These are phyloP conservation scores for Palythoa grandiflora DNA, from an alignment of 92 coral and sea anemone genomes.

Conservation along the genomic window DNA sequence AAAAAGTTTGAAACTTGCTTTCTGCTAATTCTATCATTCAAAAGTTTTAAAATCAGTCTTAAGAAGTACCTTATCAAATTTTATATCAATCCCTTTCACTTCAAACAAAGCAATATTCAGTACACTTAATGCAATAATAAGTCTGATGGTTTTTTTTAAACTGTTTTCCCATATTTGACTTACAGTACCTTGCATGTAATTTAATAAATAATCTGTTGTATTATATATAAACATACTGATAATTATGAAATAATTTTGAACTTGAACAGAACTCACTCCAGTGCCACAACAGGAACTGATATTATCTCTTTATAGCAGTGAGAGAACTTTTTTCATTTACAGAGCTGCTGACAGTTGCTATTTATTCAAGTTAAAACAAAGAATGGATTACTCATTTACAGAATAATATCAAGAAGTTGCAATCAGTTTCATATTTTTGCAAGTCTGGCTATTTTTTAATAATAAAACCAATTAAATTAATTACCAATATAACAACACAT, in stretches of 20 bases:
- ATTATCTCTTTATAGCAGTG: conserved; percentile 11
- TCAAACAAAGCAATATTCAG: too few species aligned
- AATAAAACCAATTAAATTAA: not conserved
- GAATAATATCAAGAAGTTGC: conserved; percentile 2
- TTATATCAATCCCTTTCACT: too few species aligned
- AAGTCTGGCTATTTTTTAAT: not conserved
- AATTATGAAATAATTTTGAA: conserved; percentile 2
- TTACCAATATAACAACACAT: conserved; percentile 2
- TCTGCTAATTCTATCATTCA: too few species aligned
- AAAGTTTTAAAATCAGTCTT: too few species aligned
- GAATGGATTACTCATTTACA: not conserved
- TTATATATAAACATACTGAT: not conserved
- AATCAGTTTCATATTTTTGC: not conserved
- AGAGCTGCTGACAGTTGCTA: conserved; percentile 2
- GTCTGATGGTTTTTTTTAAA: too few species aligned
- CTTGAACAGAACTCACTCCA: conserved; percentile 6
- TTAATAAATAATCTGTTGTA: not conserved
- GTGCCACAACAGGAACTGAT: not conserved
- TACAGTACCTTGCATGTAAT: not conserved
- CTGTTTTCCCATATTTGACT: too few species aligned
- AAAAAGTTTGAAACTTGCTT: not conserved
- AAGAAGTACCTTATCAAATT: too few species aligned
- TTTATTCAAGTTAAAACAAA: not conserved
- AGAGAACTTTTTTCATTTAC: not conserved
- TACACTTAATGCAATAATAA: too few species aligned